Percentiles rank a stretch among this genome's conserved stretches.
Evolutionary conservation across 2,113 vertebrate genomes (phyloP).

Genomic region (Perognathus longimembris): DNA sequence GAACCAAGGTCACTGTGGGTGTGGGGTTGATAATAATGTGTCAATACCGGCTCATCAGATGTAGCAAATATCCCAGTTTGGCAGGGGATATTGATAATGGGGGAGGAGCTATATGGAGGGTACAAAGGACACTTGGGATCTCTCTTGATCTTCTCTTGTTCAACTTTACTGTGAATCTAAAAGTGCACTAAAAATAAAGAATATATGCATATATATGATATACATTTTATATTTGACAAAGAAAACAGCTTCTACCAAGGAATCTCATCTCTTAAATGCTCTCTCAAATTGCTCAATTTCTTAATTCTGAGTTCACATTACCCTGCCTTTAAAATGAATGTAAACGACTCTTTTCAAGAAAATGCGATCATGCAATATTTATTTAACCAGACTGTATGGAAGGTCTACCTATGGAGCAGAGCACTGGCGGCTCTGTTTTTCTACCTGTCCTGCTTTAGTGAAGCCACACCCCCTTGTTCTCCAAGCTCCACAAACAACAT

Average conservation of each 20-base stretch:
- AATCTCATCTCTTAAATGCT: not conserved
- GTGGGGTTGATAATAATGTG: not conserved
- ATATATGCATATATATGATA: not conserved
- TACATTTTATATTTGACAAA: too few species aligned
- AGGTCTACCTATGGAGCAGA: not conserved
- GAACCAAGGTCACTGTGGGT: not conserved
- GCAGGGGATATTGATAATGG: not conserved
- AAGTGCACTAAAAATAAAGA: not conserved
- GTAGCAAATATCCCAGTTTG: not conserved
- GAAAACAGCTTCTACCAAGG: too few species aligned
- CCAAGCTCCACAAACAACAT: not conserved
- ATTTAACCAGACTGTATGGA: not conserved
- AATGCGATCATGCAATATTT: not conserved
- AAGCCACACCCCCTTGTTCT: not conserved
- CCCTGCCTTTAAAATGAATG: not conserved
- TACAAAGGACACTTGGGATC: not conserved
- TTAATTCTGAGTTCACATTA: not conserved
- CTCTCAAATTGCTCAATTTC: conserved; percentile 7
- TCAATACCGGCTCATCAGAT: not conserved
- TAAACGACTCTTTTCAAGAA: not conserved
- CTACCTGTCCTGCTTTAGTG: not conserved
- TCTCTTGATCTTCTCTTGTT: not conserved
- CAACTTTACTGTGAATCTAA: not conserved
- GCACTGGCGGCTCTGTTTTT: not conserved
- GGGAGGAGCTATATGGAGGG: not conserved